Evolutionary conservation across 2,888 invertebrate genomes (phyloP).

Genomic region (Cheilosia vernalis): DNA sequence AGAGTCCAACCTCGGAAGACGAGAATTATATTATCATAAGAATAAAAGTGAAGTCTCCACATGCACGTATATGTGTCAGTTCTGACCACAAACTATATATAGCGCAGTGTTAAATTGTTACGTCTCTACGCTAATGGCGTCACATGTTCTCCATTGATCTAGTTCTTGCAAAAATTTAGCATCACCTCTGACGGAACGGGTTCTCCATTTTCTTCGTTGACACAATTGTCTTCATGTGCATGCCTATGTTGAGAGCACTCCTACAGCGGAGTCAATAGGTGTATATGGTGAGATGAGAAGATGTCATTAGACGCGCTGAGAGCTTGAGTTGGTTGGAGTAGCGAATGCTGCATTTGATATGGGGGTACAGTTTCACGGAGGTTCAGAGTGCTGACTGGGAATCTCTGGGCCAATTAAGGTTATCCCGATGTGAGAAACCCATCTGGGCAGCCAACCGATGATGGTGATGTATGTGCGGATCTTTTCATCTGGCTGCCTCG

Average conservation of each 20-base stretch:
- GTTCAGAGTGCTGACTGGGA: slow-evolving; percentile 35
- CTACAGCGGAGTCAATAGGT: not conserved
- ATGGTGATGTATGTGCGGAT: slow-evolving; percentile 47
- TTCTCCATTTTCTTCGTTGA: slow-evolving; percentile 26
- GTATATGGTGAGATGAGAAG: slow-evolving; percentile 10
- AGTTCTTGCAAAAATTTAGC: slow-evolving; percentile 47
- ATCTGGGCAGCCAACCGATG: slow-evolving; percentile 62
- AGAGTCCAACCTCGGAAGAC: slow-evolving; percentile 22
- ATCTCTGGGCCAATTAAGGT: slow-evolving; percentile 61
- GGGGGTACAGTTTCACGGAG: slow-evolving; percentile 33
- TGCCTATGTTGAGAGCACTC: slow-evolving; percentile 8
- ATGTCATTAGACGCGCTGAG: slow-evolving; percentile 58
- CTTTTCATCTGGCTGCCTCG: slow-evolving; percentile 62
- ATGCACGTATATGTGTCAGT: slow-evolving; percentile 6
- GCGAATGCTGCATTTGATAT: slow-evolving; percentile 50
- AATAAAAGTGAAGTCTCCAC: slow-evolving; percentile 63
- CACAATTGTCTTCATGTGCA: slow-evolving; percentile 63
- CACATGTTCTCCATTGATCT: slow-evolving; percentile 50
- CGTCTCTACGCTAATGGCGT: slow-evolving; percentile 50
- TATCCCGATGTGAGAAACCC: slow-evolving; percentile 35
- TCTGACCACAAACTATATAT: slow-evolving; percentile 56
- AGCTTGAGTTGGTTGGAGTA: slow-evolving; percentile 23
- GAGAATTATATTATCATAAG: slow-evolving; percentile 16
- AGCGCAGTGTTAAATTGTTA: slow-evolving; percentile 4
- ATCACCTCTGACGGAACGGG: slow-evolving; percentile 36